Evolutionary conservation across 1,140 invertebrate species (phyloP).

Genomic region (Penaeus chinensis): DNA sequence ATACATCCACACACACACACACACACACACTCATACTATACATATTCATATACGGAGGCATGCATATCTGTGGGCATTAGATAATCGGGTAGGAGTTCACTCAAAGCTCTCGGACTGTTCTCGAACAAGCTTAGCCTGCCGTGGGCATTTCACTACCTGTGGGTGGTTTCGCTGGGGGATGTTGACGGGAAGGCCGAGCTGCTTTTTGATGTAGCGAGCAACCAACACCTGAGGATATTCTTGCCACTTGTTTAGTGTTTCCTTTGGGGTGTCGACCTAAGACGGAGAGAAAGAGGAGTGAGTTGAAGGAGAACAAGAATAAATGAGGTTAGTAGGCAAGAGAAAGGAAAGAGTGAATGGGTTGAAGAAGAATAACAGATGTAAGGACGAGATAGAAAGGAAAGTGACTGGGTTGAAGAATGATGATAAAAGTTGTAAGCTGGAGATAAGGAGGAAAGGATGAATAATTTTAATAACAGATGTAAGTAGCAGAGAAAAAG

Average conservation of each 20-base stretch:
- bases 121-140: conserved; percentile 87
- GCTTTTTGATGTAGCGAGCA: conserved; percentile 86
- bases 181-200: conserved; percentile 77
- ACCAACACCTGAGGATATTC: conserved; percentile 89
- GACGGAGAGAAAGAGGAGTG: not conserved
- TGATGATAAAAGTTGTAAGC: no score
- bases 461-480: no score
- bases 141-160: conserved; percentile 81
- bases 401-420: no score
- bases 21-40: not conserved
- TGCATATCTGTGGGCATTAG: not conserved
- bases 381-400: no score
- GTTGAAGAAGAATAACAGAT: no score
- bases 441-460: no score
- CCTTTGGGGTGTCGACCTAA: conserved; percentile 86
- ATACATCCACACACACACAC: not conserved
- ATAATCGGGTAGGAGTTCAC: not conserved
- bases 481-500: no score
- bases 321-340: no score
- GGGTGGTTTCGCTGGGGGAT: conserved; percentile 55
- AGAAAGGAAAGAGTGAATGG: no score
- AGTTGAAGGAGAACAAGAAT: not conserved
- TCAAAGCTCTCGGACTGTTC: conserved; percentile 91
- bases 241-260: conserved; percentile 93
- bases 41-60: not conserved